Evolutionary conservation across 2,888 invertebrate genomes (phyloP), one percentile per base, ranked within the genome.

Genomic region (Sinopyrophorus schimmeli): DNA sequence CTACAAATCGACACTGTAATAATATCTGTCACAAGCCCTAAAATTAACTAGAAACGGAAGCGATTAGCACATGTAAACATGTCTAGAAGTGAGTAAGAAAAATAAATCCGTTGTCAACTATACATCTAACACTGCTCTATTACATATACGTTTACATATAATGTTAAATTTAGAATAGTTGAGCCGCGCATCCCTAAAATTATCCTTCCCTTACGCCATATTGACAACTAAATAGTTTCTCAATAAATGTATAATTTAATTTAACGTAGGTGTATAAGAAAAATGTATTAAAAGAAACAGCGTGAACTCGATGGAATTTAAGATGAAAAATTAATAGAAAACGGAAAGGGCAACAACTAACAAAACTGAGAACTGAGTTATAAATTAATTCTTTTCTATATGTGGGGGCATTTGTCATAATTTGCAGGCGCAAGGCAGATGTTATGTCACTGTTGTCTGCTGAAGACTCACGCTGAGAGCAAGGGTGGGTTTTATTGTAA

Each of bases 381-480:
- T 56, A 57, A 61, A 60, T 61, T 61, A 58, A 59, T 62, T 57
- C 54, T 47, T 52, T 53, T 59, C 52, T 53, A 49, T 60, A 54
- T 57, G 49, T 48, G 38, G 41, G 60, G 53, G 60, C 62, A 66
- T 65, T 65, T 62, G 62, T 65, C 64, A 66, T 68, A 69, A 69
- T 68, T 69, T 66, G 68, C 69, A 65, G 66, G 44, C 62, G 63
- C 53, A 59, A 61, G 59, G 68, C 70, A 70, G 70, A 67, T 70
- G 70, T 66, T 68, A 58, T 70, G 70, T 70, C 70, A 69, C 65
- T 68, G 66, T 64, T 63, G 65, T 66, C 62, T 59, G 61, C 58
- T 54, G 60, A 55, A 59, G 51, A 59, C 56, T 57, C 67, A 64
- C 51, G 62, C 58, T 54, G 63, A 26, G 57, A 58, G 59, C 60